phyloP scores from a whole-genome alignment of 23 tunicate genomes.

The Halocynthia roretzi region DNA sequence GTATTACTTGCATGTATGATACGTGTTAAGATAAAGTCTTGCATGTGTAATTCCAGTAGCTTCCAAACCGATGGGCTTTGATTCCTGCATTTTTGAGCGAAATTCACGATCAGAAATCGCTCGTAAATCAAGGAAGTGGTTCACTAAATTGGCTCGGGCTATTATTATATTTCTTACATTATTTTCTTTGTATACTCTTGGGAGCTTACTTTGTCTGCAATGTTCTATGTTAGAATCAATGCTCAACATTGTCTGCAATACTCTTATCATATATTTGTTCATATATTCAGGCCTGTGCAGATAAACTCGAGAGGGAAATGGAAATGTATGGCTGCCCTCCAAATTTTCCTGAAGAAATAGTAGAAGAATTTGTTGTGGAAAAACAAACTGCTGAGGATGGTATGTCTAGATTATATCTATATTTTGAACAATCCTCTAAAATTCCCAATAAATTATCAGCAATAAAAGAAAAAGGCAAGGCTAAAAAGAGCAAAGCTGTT shows the following conservation, averaged over 20 bases:
- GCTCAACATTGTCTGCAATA: too few relatives aligned
- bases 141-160: too few relatives aligned
- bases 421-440: not conserved
- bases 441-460: conserved; percentile 8
- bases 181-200: too few relatives aligned
- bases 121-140: too few relatives aligned
- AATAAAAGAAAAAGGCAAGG: conserved; percentile 87
- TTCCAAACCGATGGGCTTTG: not conserved
- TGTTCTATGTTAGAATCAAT: too few relatives aligned
- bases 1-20: not conserved
- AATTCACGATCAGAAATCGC: too few relatives aligned
- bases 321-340: conserved; percentile 92
- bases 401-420: not conserved
- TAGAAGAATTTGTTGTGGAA: conserved; percentile 35
- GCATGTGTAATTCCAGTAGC: not conserved
- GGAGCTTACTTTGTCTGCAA: too few relatives aligned
- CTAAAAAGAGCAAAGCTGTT: conserved; percentile 92
- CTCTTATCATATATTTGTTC: too few relatives aligned
- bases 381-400: conserved; percentile 16
- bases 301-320: conserved; percentile 94
- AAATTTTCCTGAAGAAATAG: conserved; percentile 52
- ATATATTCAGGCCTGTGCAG: conserved; percentile 85
- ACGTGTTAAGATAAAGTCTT: not conserved
- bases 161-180: too few relatives aligned
- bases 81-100: too few relatives aligned